Evolutionary conservation across 2,888 invertebrate genomes (phyloP), one percentile per base, ranked within the genome.

Genomic region (Timandra comae): DNA sequence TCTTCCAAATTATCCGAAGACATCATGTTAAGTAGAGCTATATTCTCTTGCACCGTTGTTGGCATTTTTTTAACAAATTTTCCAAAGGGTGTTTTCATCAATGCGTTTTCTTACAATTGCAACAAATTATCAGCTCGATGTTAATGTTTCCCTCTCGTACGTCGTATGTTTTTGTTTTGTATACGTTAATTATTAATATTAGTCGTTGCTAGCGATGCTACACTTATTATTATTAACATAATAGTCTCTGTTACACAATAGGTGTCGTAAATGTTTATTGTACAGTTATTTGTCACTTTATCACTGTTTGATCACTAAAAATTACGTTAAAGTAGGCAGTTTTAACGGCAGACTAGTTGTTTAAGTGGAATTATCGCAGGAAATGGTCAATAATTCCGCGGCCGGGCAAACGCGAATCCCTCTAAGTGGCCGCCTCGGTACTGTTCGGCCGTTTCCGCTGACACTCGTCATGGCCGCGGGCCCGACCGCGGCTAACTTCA

Each of bases 1-100:
- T 96, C 96, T 75, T 96, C 96, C 90, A 95, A 91, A 74, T 94
- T 94, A 82, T 96, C 95, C 52, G 82, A 80, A 48, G 84, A 85
- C 82, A 85, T 80, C 84, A 85, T 85, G 43, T 94, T 93, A 56
- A 95, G 93, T 8, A 85, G 65, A 30, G 84, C 82, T 42, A 84
- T 82, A 46, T 84, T 84, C 52, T 85, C 84, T 33, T 79, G 80
- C 42, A 79, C 73, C 30, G 78, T 68, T 37, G 74, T 70, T 28
- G 84, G 82, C 84, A 85, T 85, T 53, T 61, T 72, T 53, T 41
- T 55, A 29, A 46, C 49, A 20, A 48, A 49, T 35, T 49, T 43
- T 29, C 49, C 46, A 13, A 56, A 56, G 23, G 54, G 56, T 37
- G 50, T 54, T 56, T 54, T 55, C 52, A 57, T 57, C 27, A 52